A percentile compares a stretch with the other conserved stretches of the same genome.
Conservation (phyloP, 2,113 vertebrate species). For the Epinephelus moara region DNA sequence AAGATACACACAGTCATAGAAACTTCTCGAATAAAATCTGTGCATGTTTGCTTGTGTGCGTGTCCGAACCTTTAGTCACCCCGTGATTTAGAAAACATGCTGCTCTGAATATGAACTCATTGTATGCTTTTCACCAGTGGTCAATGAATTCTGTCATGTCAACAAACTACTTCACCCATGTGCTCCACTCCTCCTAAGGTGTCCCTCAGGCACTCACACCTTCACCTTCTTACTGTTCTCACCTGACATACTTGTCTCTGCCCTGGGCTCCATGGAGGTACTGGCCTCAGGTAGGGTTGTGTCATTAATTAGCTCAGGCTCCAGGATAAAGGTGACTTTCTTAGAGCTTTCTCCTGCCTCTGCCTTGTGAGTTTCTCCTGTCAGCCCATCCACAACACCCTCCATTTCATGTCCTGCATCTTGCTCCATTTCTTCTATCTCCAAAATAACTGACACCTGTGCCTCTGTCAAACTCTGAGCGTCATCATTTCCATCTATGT, state of each 20-base stretch:
- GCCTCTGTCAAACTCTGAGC: not conserved
- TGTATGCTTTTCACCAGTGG: not conserved
- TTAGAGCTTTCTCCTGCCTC: constrained; percentile 46
- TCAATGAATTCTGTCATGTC: not conserved
- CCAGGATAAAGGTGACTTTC: constrained; percentile 74
- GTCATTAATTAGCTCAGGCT: constrained; percentile 68
- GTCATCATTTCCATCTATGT: not conserved
- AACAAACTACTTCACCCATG: constrained; percentile 12
- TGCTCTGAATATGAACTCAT: not conserved
- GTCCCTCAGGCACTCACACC: constrained; percentile 17
- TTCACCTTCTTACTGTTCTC: constrained; percentile 26
- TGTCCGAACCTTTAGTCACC: not conserved
- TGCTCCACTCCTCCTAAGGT: not conserved
- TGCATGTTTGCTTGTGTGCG: not conserved
- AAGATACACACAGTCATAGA: not conserved
- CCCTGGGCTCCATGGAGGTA: constrained; percentile 37
- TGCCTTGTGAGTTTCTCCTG: not conserved
- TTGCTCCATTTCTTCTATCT: not conserved
- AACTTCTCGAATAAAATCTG: not conserved
- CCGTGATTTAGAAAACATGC: not conserved
- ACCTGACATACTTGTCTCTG: constrained; percentile 65
- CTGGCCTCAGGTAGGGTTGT: constrained; percentile 39
- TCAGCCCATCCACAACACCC: too few species aligned
- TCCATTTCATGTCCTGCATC: not conserved
- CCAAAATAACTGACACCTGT: not conserved